Evolutionary conservation across 2,888 invertebrate species (phyloP), one percentile per base, ranked within the genome.

Genomic region (Ferdinandea cuprea): DNA sequence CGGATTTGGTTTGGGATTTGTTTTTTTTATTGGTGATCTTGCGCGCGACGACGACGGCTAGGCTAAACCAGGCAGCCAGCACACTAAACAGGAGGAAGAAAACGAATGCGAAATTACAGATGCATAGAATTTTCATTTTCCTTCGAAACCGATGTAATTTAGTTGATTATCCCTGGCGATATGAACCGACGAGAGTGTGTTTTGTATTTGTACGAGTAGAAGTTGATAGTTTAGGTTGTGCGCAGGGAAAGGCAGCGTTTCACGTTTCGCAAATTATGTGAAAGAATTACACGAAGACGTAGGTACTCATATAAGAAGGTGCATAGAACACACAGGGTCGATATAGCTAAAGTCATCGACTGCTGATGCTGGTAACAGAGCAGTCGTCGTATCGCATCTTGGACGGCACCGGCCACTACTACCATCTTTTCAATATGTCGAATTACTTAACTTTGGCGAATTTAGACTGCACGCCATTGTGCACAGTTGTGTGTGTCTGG

Each of bases 101-200:
- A 77, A 77, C 72, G 77, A 83, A 77, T 83, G 66, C 61, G 61
- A 83, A 83, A 77, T 83, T 72, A 77, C 77, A 72, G 77, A 83
- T 77, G 77, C 59, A 83, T 77, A 83, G 81, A 77, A 83, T 83
- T 83, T 83, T 83, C 77, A 83, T 83, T 83, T 83, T 83, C 81
- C 81, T 83, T 83, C 71, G 81, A 77, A 83, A 83, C 66, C 61
- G 81, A 77, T 77, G 81, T 83, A 83, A 83, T 83, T 83, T 83
- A 72, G 77, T 83, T 83, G 81, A 83, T 83, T 83, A 83, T 83
- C 77, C 72, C 66, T 46, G 65, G 71, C 76, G 76, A 77, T 77
- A 77, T 83, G 81, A 71, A 66, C 48, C 25, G 59, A 42, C 40
- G 30, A 32, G 42, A 52, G 42, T 68, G 40, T 32, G 50, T 9